Base-by-base conservation (phyloP, 30 jellyfish, hydroid and myxozoan genomes). In the Hydractinia symbiolongicarpus region DNA sequence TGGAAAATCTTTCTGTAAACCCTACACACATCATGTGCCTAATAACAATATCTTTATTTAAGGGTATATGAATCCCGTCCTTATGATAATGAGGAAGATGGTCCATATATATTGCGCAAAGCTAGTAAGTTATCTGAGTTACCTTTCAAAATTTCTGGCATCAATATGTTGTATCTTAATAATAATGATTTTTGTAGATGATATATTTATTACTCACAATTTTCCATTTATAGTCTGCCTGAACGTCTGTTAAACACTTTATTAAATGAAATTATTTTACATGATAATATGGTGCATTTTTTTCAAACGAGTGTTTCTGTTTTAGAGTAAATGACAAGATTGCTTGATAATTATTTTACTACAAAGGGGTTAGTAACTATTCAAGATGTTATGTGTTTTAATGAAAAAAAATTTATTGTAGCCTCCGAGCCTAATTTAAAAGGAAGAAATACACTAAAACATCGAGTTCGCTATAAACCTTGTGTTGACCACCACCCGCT, bases 401-500 rank as follows among this genome's bases (percentile, higher is more conserved):
- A 17, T 14, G 9, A 13, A 50, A 54, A n/a, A 10, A 20, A 8
- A 56, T 75, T 14, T 13, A 54, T 56, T 73, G 30, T 60, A 89
- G 96, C 94, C 20, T 89, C 96, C 17, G 96, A 89, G 53, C 96
- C 96, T 58, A 89, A 89, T 86, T 61, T 89, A 76, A 83, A 84
- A 61, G 58, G 87, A 53, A 87, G 95, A 21, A 75, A 75, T 55
- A 6, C 14, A 50, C 83, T 75, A 53, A 75, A 75, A 50, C 75
- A 15, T 10, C 19, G 75, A 19, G 76, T 51, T 19, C 44, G 80
- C 40, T 71, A 71, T 53, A 71, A 71, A 19, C 80, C 80, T 4
- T 50, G 60, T 67, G 50, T 50, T 1, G 80, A 71, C 15, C 80
- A 71, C 53, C 80, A 71, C 60, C 80, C 80, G 5, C 80, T 71